These are phyloP conservation scores for Leptinotarsa lineolata DNA, from an alignment of 1,140 invertebrate species.

Conservation along the genomic window DNA sequence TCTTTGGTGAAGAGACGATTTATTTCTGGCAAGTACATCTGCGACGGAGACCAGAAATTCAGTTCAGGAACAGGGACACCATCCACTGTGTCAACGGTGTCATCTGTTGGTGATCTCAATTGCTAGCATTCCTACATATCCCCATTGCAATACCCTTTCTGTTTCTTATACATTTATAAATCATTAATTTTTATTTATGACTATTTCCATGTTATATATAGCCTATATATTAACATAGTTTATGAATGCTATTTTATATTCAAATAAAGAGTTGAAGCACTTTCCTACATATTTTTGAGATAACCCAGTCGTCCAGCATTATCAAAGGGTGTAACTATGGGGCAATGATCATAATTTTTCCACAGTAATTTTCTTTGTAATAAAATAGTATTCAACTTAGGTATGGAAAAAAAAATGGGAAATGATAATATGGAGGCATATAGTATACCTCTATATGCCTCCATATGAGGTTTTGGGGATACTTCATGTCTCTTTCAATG, in stretches of 20 bases:
- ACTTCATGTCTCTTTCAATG: no score
- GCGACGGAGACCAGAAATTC: slow-evolving; percentile 77
- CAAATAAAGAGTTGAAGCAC: slow-evolving; percentile 31
- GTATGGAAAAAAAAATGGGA: no score
- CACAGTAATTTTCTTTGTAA: no score
- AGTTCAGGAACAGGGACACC: slow-evolving; percentile 47
- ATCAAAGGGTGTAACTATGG: no score
- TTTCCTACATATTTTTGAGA: not conserved
- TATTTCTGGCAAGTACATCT: slow-evolving; percentile 90
- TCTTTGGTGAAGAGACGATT: slow-evolving; percentile 93
- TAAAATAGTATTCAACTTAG: no score
- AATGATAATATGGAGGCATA: no score
- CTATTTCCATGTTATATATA: slow-evolving; percentile 48
- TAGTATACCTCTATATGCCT: no score
- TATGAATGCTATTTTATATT: slow-evolving; percentile 53
- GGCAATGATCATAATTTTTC: no score
- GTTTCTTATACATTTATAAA: slow-evolving; percentile 36
- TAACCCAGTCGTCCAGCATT: not conserved
- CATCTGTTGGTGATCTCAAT: slow-evolving; percentile 44
- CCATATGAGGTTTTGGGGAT: no score
- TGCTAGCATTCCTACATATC: slow-evolving; percentile 53
- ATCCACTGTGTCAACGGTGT: slow-evolving; percentile 43
- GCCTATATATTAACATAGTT: slow-evolving; percentile 50
- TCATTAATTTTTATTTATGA: slow-evolving; percentile 47
- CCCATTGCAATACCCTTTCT: slow-evolving; percentile 38